Evolutionary conservation across 1,140 invertebrate species (phyloP), one percentile per base, ranked within the genome.

Genomic region (Leptopilina clavipes): DNA sequence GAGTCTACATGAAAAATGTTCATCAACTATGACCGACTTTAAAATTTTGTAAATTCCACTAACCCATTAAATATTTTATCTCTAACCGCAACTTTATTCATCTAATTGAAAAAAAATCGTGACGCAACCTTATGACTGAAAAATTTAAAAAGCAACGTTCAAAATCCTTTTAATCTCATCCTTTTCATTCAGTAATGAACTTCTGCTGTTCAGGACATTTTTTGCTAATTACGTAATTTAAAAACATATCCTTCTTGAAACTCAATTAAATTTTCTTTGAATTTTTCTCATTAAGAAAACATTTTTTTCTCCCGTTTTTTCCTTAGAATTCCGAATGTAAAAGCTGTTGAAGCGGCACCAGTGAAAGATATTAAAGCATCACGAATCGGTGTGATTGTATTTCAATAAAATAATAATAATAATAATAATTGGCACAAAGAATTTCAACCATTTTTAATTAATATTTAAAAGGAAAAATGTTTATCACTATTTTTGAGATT

Each of bases 231-330:
- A 14, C 3, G 56, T 59, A 25, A 59, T 59, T 59, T 59, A 25
- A 25, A 59, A 59, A 22, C 22, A 14, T 59, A 59, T 52, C 14
- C 17, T 52, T 52, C 17, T 17, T n/a, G n/a, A 52, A 12, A 52
- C 48, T 52, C 48, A 52, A 52, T 52, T 52, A 52, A 52, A 52
- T 52, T 17, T 52, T 52, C 48, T 52, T 52, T 52, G 48, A 52
- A 7, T 17, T 52, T 17, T 52, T 52, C 48, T 52, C 2, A 12
- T 52, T 7, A 52, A 52, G n/a, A 17, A 52, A 52, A 52, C 17
- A 17, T 40, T 40, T 40, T 40, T 40, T 6, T 3, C 45, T 12
- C 3, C 11, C 11, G 0, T 48, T 48, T 52, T 52, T 17, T 17
- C 14, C 37, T 40, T 40, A 40, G n/a, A 52, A 17, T 45, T 45